phyloP scores from a whole-genome alignment of 2,113 vertebrate genomes.

The Mormyrus iriodes region DNA sequence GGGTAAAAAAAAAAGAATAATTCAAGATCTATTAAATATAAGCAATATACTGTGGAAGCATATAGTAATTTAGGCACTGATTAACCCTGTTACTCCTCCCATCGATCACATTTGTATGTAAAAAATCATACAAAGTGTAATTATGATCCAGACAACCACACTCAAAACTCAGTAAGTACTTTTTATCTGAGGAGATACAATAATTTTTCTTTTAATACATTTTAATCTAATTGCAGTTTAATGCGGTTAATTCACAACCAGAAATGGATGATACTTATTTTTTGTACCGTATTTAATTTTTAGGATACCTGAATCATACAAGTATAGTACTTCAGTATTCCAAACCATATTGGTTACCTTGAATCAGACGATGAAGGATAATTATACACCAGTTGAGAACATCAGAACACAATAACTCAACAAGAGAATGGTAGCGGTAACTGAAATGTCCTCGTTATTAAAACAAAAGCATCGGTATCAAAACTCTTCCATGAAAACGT shows the following conservation, averaged over 20 bases:
- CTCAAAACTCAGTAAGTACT: background rate
- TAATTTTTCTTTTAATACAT: background rate
- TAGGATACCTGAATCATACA: constrained; percentile 7
- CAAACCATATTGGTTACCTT: constrained; percentile 11
- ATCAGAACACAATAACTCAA: constrained; percentile 34
- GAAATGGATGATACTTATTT: background rate
- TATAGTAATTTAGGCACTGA: background rate
- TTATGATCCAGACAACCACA: background rate
- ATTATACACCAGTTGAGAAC: constrained; percentile 37
- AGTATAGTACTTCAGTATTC: constrained; percentile 1
- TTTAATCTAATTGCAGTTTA: background rate
- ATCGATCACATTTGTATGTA: background rate
- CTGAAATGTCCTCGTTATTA: background rate
- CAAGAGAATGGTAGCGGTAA: background rate
- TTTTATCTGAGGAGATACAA: background rate
- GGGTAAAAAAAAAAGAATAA: background rate
- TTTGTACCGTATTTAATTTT: constrained; percentile 8
- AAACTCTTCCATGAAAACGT: background rate
- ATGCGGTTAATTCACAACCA: background rate
- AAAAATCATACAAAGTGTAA: background rate
- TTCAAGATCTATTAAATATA: background rate
- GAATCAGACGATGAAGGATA: constrained; percentile 35
- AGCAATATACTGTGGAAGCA: background rate
- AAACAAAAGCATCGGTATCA: background rate
- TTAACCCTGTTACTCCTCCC: background rate